These are phyloP conservation scores for Eulithis testata DNA, from an alignment of 2,888 invertebrate genomes.

Conservation along the genomic window DNA sequence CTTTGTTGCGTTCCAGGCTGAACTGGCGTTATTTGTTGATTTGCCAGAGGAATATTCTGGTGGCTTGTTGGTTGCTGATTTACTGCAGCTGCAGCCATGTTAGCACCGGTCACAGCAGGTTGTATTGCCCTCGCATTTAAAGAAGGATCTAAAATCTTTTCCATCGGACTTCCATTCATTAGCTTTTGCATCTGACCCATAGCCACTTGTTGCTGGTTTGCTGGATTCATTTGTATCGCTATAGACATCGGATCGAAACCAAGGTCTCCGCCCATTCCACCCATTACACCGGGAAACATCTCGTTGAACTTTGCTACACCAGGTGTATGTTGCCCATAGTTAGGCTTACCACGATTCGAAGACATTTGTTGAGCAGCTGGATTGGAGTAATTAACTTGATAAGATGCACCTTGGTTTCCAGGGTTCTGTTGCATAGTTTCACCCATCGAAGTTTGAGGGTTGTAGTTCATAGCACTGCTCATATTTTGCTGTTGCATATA, in stretches of 20 bases:
- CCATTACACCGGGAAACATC: slow-evolving; percentile 74
- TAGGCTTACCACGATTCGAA: slow-evolving; percentile 31
- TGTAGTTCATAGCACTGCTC: slow-evolving; percentile 28
- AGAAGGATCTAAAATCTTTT: slow-evolving; percentile 22
- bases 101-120: slow-evolving; percentile 44
- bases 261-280: slow-evolving; percentile 65
- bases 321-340: slow-evolving; percentile 59
- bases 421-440: slow-evolving; percentile 41
- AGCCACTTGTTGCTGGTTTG: slow-evolving; percentile 66
- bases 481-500: slow-evolving; percentile 48
- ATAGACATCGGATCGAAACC: slow-evolving; percentile 79
- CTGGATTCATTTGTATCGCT: slow-evolving; percentile 79
- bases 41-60: slow-evolving; percentile 30
- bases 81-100: slow-evolving; percentile 41
- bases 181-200: slow-evolving; percentile 65
- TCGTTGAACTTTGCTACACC: slow-evolving; percentile 72
- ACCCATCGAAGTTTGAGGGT: slow-evolving; percentile 37
- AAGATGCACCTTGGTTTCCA: slow-evolving; percentile 23
- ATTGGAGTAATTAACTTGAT: slow-evolving; percentile 35
- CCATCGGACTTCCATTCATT: slow-evolving; percentile 52
- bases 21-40: slow-evolving; percentile 19
- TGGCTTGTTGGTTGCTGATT: slow-evolving; percentile 24
- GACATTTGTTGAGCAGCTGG: slow-evolving; percentile 44
- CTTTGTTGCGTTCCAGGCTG: slow-evolving; percentile 22
- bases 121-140: slow-evolving; percentile 36